Evolutionary conservation across 1,140 invertebrate species (phyloP).

Genomic region (Antheraea pernyi): DNA sequence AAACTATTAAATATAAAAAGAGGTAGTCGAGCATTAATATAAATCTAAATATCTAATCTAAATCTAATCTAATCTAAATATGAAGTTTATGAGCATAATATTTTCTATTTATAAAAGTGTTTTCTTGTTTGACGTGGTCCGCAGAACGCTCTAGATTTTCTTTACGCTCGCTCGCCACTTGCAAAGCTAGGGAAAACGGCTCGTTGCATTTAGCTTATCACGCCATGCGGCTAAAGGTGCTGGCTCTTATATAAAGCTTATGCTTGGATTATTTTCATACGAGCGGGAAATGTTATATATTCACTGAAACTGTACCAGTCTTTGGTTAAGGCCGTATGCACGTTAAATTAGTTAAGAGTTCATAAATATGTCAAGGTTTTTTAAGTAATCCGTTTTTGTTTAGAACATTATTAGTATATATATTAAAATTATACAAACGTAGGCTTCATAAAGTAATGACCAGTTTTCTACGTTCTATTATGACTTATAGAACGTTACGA

Average conservation of each 20-base stretch:
- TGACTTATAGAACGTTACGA: no score
- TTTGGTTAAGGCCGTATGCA: neutral
- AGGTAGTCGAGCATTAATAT: no score
- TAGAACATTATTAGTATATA: no score
- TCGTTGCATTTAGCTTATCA: slow-evolving; percentile 33
- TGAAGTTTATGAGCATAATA: neutral
- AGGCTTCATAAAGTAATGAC: no score
- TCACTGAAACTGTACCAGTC: neutral
- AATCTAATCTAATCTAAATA: no score
- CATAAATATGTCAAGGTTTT: no score
- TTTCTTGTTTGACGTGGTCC: slow-evolving; percentile 8
- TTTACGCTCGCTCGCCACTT: slow-evolving; percentile 17
- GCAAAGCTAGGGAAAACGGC: slow-evolving; percentile 29
- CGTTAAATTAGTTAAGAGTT: neutral
- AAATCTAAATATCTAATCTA: no score
- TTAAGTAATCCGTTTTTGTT: no score
- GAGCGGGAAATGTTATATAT: neutral
- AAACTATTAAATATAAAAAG: no score
- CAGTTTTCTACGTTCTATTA: no score
- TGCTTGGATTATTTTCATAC: slow-evolving; percentile 12
- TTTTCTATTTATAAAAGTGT: slow-evolving; percentile 5
- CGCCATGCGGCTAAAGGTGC: slow-evolving; percentile 21
- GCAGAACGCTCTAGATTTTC: slow-evolving; percentile 2
- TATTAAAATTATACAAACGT: no score
- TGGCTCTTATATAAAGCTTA: slow-evolving; percentile 17